phyloP scores from a whole-genome alignment of 2,113 vertebrate species.

The Variabilichromis moorii region DNA sequence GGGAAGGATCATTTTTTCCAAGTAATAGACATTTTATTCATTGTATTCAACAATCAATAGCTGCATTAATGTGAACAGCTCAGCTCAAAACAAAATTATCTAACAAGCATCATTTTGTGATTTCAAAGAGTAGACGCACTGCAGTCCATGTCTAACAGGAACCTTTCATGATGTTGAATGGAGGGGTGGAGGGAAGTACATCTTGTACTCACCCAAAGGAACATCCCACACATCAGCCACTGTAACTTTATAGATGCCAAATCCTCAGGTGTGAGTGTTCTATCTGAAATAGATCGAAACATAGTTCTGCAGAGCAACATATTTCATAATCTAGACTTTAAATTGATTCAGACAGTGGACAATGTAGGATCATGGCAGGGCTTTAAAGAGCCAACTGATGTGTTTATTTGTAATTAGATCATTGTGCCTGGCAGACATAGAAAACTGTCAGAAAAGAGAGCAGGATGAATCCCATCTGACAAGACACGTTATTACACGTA shows the following conservation, averaged over 20 bases:
- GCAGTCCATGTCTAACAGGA: not conserved
- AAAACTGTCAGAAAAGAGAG: not conserved
- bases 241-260: slow-evolving; percentile 67
- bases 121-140: not conserved
- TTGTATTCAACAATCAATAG: not conserved
- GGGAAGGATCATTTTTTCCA: not conserved
- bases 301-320: not conserved
- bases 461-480: not conserved
- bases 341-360: not conserved
- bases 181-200: slow-evolving; percentile 79
- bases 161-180: slow-evolving; percentile 84
- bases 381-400: not conserved
- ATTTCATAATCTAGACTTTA: not conserved
- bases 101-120: not conserved
- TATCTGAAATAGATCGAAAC: slow-evolving; percentile 57
- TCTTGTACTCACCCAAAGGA: slow-evolving; percentile 65
- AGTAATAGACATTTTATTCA: not conserved
- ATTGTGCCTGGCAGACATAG: not conserved
- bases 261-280: slow-evolving; percentile 70
- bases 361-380: not conserved
- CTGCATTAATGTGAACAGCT: not conserved
- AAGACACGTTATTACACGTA: slow-evolving; percentile 65
- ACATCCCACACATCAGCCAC: slow-evolving; percentile 68
- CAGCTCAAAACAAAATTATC: not conserved
- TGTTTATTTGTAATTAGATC: slow-evolving; percentile 19